A percentile compares a stretch with the other conserved stretches of the same genome.
Evolutionary conservation across 2,888 invertebrate species (phyloP).

Genomic region (Leptopterna dolabrata): DNA sequence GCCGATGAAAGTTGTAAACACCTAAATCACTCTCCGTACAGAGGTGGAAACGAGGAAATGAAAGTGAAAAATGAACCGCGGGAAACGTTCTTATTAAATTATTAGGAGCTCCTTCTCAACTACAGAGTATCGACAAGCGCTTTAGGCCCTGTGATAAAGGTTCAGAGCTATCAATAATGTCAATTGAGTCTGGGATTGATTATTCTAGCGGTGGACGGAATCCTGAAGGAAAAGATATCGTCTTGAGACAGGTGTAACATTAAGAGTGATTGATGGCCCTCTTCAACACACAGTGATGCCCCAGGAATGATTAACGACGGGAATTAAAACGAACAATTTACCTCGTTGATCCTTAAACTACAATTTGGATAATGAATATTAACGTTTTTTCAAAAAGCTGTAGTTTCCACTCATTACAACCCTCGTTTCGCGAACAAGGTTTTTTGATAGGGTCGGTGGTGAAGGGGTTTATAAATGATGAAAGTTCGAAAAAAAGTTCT

Average conservation of each 20-base stretch:
- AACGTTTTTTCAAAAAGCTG: neutral
- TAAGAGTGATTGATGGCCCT: conserved; percentile 25
- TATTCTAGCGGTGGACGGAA: neutral
- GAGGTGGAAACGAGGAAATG: neutral
- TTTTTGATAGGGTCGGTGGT: neutral
- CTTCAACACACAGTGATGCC: neutral
- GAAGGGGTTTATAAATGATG: neutral
- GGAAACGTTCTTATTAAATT: conserved; percentile 16
- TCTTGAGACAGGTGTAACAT: conserved; percentile 11
- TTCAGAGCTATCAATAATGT: conserved; percentile 32
- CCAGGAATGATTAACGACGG: conserved; percentile 31
- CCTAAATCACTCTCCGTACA: neutral
- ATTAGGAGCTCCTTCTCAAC: neutral
- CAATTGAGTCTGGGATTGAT: conserved; percentile 14
- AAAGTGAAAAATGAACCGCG: conserved; percentile 22
- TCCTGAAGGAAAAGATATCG: neutral
- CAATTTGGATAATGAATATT: conserved; percentile 22
- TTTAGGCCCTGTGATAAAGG: neutral
- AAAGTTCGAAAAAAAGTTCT: neutral
- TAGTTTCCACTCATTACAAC: conserved; percentile 11
- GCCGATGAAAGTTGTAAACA: conserved; percentile 11
- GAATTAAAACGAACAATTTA: conserved; percentile 32
- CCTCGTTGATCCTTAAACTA: neutral
- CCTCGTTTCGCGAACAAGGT: neutral
- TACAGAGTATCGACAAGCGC: neutral